Conservation (phyloP, 2,888 invertebrate species). For the Macrophya annulata region DNA sequence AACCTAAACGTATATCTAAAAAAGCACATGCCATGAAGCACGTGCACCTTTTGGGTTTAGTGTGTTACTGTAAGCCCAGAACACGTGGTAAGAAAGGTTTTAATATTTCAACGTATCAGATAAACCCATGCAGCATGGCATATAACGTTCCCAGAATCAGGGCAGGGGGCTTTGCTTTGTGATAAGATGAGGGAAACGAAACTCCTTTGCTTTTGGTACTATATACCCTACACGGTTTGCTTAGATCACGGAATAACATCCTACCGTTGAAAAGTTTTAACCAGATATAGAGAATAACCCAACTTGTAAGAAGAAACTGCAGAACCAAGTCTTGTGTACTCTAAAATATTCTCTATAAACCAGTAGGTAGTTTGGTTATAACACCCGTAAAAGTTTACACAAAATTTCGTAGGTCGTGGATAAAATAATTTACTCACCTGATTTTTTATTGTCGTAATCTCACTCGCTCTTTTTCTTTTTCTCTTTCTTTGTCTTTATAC, state of each 20-base stretch:
- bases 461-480: not conserved
- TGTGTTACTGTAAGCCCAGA: not conserved
- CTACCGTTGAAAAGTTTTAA: conserved; percentile 51
- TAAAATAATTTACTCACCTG: conserved; percentile 25
- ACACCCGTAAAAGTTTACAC: not conserved
- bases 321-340: not conserved
- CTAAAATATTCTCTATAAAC: not conserved
- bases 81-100: conserved; percentile 33
- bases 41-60: conserved; percentile 13
- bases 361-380: not conserved
- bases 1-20: not conserved
- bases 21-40: conserved; percentile 16
- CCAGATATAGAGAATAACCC: conserved; percentile 40
- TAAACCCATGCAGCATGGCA: conserved; percentile 22
- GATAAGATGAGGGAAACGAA: conserved; percentile 51
- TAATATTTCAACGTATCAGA: conserved; percentile 41
- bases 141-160: conserved; percentile 19
- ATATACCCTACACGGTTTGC: conserved; percentile 45
- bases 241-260: conserved; percentile 55
- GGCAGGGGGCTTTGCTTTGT: conserved; percentile 36
- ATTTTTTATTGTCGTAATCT: not conserved
- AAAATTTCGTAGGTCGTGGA: conserved; percentile 23
- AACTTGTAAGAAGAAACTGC: not conserved
- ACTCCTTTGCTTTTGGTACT: conserved; percentile 1
- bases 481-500: not conserved